phyloP scores from a whole-genome alignment of 37 sponge, comb jelly and placozoan genomes.

The Tethya wilhelma region DNA sequence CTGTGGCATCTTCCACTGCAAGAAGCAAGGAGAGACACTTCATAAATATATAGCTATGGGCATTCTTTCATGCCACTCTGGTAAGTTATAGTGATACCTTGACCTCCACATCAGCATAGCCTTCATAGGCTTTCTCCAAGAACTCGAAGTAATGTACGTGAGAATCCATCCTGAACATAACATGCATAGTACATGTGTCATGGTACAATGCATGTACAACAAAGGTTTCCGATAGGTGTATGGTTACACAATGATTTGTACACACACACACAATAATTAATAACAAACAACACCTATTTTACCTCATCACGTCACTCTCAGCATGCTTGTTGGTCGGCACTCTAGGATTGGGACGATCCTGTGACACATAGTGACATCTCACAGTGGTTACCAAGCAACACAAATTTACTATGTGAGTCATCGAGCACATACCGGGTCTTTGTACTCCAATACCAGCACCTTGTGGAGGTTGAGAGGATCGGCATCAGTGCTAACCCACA shows the following conservation, averaged over 20 bases:
- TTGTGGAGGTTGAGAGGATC: slow-evolving; percentile 17
- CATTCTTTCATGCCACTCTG: neutral
- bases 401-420: too few species aligned
- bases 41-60: neutral
- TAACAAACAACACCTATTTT: neutral
- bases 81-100: slow-evolving; percentile 17
- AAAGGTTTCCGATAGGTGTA: too few species aligned
- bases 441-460: neutral
- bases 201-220: neutral
- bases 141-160: slow-evolving; percentile 55
- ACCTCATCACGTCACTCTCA: neutral
- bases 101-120: slow-evolving; percentile 2
- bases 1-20: slow-evolving; percentile 58
- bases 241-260: too few species aligned
- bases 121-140: slow-evolving; percentile 51
- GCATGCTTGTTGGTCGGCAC: neutral
- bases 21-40: neutral
- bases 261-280: neutral
- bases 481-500: slow-evolving; percentile 52
- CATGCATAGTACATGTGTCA: neutral
- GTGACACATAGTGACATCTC: too few species aligned
- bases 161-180: neutral
- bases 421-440: slow-evolving; percentile 1
- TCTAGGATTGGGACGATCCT: too few species aligned
- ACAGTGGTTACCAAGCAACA: too few species aligned